Evolutionary conservation across 2,797 vertebrate genomes (phyloP).

Genomic region (Ctenochaetus hawaiiensis): DNA sequence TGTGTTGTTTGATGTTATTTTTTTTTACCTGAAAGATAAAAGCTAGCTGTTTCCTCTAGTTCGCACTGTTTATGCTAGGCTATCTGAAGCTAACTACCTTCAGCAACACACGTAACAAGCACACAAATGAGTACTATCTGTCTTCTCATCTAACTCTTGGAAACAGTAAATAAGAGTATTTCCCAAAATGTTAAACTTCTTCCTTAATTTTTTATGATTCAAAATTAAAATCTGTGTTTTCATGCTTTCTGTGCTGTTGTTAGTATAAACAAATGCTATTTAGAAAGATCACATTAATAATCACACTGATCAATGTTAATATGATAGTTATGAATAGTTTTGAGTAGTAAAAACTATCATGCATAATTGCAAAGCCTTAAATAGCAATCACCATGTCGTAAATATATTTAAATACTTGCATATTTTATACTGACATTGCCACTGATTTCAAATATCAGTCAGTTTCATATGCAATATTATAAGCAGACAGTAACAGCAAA

Average conservation of each 20-base stretch:
- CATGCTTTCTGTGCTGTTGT: no score
- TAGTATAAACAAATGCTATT: not conserved
- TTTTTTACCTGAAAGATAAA: not conserved
- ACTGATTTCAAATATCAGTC: not conserved
- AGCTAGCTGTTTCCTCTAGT: not conserved
- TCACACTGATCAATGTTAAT: not conserved
- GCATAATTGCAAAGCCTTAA: conserved; percentile 32
- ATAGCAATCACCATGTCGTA: no score
- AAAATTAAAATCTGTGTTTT: no score
- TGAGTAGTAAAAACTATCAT: not conserved
- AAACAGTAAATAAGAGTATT: no score
- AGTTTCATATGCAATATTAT: not conserved
- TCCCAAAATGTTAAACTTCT: no score
- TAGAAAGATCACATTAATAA: conserved; percentile 2
- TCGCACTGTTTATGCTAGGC: not conserved
- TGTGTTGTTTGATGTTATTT: not conserved
- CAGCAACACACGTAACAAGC: not conserved
- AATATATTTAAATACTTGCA: no score
- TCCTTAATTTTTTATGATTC: no score
- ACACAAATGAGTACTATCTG: not conserved
- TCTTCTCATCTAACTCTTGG: not conserved
- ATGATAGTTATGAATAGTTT: conserved; percentile 27
- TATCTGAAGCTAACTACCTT: not conserved
- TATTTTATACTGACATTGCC: no score
- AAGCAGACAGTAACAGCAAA: not conserved